A percentile compares a stretch with the other conserved stretches of the same genome.
Conservation (phyloP, 1,140 invertebrate genomes). For the Lepidurus arcticus region DNA sequence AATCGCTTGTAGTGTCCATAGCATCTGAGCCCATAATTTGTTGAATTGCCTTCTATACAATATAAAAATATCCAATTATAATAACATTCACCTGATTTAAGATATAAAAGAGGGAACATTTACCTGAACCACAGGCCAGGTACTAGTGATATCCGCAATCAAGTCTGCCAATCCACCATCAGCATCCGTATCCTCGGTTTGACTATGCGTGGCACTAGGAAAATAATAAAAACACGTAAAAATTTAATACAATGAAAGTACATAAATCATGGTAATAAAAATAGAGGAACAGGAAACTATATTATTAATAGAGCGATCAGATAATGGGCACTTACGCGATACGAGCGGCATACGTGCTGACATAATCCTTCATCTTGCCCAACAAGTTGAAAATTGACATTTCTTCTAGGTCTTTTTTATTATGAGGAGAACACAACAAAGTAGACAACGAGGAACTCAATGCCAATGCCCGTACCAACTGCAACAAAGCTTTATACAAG, state of each 20-base stretch:
- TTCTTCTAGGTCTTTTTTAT: conserved; percentile 44
- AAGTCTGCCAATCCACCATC: conserved; percentile 32
- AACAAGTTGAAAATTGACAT: conserved; percentile 61
- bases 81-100: not conserved
- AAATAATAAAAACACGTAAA: not conserved
- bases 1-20: not conserved
- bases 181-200: conserved; percentile 26
- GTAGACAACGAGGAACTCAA: conserved; percentile 59
- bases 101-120: not conserved
- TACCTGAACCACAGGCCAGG: conserved; percentile 29
- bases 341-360: conserved; percentile 81
- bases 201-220: conserved; percentile 24
- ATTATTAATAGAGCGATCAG: not conserved
- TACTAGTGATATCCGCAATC: conserved; percentile 28
- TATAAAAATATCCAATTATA: not conserved
- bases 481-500: conserved; percentile 75
- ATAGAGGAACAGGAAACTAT: not conserved
- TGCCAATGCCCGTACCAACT: conserved; percentile 71
- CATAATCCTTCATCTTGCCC: conserved; percentile 79
- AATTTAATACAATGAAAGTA: not conserved
- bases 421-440: conserved; percentile 49
- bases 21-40: not conserved
- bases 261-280: not conserved
- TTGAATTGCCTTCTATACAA: not conserved
- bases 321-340: conserved; percentile 56